Base-by-base conservation (phyloP, 1,140 invertebrate genomes). In the Psilanteris sp. region DNA sequence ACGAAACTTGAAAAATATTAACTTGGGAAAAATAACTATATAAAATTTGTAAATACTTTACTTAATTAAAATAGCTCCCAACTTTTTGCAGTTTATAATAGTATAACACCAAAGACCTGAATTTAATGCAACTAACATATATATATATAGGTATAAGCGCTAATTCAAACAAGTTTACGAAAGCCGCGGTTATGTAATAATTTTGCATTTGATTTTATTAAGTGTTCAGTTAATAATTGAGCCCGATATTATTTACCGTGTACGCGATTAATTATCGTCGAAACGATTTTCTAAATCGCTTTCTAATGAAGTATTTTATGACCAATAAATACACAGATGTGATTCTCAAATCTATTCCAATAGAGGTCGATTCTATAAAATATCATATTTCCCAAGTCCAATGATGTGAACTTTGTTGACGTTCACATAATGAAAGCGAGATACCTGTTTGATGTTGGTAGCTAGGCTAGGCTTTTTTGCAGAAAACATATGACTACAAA, bases 391-490 rank as follows among this genome's bases (percentile, higher is more conserved):
- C 61, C 50, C 32, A 55, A 62, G 57, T 52, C 37, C 46, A 31
- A 26, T 41, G 44, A 61, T 61, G 61, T 54, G 31, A 54, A 64
- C 52, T 67, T 67, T 67, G 66, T 67, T 66, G 66, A 71, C 39
- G 55, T 32, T 48, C 57, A 11, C 44, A 59, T 55, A 75, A 75
- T 52, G 39, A 68, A 62, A 68, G 48, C 36, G 48, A 50, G 50
- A 76, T 76, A 76, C 73, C 73, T 68, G 73, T 66, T 75, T 68
- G 62, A 59, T 41, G 62, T 68, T 61, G 55, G 72, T 75, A 68
- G 72, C 64, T 76, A 57, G 50, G 27, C 34, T 34, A 48, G 50
- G 41, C 18, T 48, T 71, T 73, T 66, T 73, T 41, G 26, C 46
- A 39, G 11, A 4, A 15, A 62, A 64, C 71, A 48, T 52, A 59